Evolutionary conservation across 2,113 vertebrate species (phyloP), one percentile per base, ranked within the genome.

Genomic region (Todiramphus chloris): DNA sequence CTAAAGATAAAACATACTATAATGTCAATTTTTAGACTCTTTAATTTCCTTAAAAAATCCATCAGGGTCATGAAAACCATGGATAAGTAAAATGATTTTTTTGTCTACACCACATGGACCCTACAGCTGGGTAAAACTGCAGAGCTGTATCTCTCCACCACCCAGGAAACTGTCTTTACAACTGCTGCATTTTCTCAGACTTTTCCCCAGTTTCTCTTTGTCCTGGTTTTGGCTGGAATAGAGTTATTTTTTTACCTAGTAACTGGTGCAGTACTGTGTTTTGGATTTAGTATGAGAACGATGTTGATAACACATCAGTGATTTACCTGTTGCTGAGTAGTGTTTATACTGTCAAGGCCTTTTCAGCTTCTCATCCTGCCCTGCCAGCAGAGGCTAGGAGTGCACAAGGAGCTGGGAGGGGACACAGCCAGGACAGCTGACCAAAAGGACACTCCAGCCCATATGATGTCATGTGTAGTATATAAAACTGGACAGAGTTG

Each of bases 21-120:
- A 73, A 48, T 62, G 16, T 62, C 44, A 74, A 6, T 58, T 77
- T 39, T 69, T 44, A 58, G 31, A 16, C 18, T 46, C 30, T 30
- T 10, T 10, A 33, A 20, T 74, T 90, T 86, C 73, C 77, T 81
- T 30, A 46, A 77, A 55, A 83, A 83, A 92, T 17, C 7, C 64
- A 70, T 31, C 50, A 92, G 56, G 28, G 25, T 50, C 55, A 43
- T 24, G 37, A 62, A 83, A 90, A 55, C 31, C 27, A 16, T 67
- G 31, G 33, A 13, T 31, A 58, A 46, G 25, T 48, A 50, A 89
- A 79, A 74, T 6, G 4, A 13, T 9, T 20, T 59, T 73, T 89
- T n/a, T 21, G 1, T 35, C 31, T 70, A 31, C 28, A 63, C 4
- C 41, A 12, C 11, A 44, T 25, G 0, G 0, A 33, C 16, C 11